phyloP scores from a whole-genome alignment of 2,113 vertebrate species.

The Shinisaurus crocodilurus region DNA sequence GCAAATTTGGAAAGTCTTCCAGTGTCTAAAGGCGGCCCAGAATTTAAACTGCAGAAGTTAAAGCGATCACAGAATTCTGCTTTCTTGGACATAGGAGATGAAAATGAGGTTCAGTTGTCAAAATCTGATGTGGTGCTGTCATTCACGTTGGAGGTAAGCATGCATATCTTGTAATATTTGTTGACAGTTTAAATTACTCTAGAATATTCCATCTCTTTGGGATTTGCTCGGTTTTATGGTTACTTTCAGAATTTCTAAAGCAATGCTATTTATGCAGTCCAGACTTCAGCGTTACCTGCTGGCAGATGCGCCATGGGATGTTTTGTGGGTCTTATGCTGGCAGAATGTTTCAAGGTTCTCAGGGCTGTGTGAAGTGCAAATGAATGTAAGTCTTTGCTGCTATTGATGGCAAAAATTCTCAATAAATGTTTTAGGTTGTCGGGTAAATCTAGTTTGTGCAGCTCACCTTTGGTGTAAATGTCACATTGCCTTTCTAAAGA shows the following conservation, averaged over 20 bases:
- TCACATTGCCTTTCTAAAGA: conserved; percentile 5
- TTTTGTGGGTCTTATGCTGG: not conserved
- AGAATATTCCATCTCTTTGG: not conserved
- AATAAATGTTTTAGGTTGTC: not conserved
- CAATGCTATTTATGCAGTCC: not conserved
- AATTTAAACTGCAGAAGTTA: conserved; percentile 93
- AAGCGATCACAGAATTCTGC: conserved; percentile 93
- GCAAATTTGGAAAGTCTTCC: conserved; percentile 97
- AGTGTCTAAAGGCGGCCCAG: conserved; percentile 93
- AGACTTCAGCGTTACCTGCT: not conserved
- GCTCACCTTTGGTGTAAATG: conserved; percentile 19
- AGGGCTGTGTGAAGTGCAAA: not conserved
- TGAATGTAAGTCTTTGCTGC: not conserved
- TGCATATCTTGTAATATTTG: not conserved
- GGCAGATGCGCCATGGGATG: not conserved
- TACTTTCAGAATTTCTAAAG: not conserved
- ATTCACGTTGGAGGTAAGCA: conserved; percentile 92
- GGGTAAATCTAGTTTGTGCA: not conserved
- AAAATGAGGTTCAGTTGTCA: conserved; percentile 89
- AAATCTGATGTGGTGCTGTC: conserved; percentile 94
- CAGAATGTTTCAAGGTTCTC: not conserved
- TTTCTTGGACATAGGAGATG: conserved; percentile 95
- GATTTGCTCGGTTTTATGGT: not conserved
- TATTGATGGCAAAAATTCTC: not conserved
- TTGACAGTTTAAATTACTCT: conserved; percentile 1